Percentiles rank a stretch among this genome's conserved stretches.
Conservation (phyloP, 2,888 invertebrate species). For the Apoderus coryli region DNA sequence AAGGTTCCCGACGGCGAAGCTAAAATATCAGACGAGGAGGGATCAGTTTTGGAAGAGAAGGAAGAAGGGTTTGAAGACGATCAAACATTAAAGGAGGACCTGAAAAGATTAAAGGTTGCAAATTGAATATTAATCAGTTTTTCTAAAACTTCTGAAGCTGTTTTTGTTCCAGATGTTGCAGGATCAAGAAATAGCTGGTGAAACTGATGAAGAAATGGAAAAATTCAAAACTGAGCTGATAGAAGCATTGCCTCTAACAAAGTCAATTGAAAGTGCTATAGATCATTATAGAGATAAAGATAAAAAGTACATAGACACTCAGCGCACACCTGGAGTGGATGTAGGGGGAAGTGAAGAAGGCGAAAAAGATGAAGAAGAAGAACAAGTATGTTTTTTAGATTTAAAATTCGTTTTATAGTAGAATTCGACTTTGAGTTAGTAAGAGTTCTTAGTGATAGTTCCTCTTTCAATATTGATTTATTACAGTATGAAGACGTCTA, state of each 20-base stretch:
- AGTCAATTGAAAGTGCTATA: conserved; percentile 19
- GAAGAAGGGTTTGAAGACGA: conserved; percentile 17
- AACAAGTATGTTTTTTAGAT: too few relatives aligned
- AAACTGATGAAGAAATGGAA: conserved; percentile 23
- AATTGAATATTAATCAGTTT: too few relatives aligned
- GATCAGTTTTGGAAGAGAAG: conserved; percentile 19
- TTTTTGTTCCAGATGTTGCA: conserved; percentile 17
- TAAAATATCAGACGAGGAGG: conserved; percentile 14
- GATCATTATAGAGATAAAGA: conserved; percentile 15
- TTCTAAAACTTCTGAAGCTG: too few relatives aligned
- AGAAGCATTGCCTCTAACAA: conserved; percentile 20
- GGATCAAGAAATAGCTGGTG: conserved; percentile 21
- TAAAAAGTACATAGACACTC: too few relatives aligned
- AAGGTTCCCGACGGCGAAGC: conserved; percentile 13
- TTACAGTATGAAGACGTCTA: conserved; percentile 24
- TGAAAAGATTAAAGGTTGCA: conserved; percentile 18
- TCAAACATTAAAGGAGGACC: conserved; percentile 19
- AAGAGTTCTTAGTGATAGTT: too few relatives aligned
- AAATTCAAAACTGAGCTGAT: conserved; percentile 22
- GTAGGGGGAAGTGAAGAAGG: conserved; percentile 4
- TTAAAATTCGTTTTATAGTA: conserved; percentile 13
- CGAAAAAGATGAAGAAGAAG: conserved; percentile 8
- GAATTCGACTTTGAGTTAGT: too few relatives aligned
- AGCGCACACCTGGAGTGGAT: too few relatives aligned
- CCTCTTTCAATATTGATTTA: too few relatives aligned